Evolutionary conservation across 2,797 vertebrate genomes (phyloP).

Genomic region (Diglossa cyanea): DNA sequence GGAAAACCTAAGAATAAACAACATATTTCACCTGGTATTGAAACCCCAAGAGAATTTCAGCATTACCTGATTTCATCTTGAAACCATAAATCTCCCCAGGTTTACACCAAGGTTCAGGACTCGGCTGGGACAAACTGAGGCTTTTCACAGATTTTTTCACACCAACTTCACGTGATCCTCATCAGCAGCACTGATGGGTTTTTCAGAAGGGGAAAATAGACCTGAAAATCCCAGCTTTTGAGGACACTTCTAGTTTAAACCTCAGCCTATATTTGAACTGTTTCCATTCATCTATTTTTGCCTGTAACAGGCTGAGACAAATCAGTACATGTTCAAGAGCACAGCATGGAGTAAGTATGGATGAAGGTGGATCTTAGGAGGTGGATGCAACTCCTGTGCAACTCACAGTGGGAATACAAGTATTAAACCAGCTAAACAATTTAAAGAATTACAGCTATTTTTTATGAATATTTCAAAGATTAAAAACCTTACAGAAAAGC

Average conservation of each 20-base stretch:
- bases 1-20: conserved; percentile 43
- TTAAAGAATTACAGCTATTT: not conserved
- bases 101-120: not conserved
- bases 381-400: not conserved
- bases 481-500: not conserved
- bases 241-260: not conserved
- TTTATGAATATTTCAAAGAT: not conserved
- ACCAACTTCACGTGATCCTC: not conserved
- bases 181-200: conserved; percentile 13
- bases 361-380: not conserved
- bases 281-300: not conserved
- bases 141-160: conserved; percentile 7
- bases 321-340: not conserved
- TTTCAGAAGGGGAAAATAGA: conserved; percentile 14
- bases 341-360: not conserved
- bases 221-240: not conserved
- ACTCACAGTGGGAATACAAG: not conserved
- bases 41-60: conserved; percentile 18
- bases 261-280: not conserved
- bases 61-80: conserved; percentile 42
- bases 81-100: conserved; percentile 43
- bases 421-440: not conserved
- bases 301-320: not conserved
- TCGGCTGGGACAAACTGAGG: not conserved
- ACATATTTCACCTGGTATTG: conserved; percentile 38